These are phyloP conservation scores for Helicoverpa zea DNA, from an alignment of 1,140 invertebrate genomes.

Conservation along the genomic window DNA sequence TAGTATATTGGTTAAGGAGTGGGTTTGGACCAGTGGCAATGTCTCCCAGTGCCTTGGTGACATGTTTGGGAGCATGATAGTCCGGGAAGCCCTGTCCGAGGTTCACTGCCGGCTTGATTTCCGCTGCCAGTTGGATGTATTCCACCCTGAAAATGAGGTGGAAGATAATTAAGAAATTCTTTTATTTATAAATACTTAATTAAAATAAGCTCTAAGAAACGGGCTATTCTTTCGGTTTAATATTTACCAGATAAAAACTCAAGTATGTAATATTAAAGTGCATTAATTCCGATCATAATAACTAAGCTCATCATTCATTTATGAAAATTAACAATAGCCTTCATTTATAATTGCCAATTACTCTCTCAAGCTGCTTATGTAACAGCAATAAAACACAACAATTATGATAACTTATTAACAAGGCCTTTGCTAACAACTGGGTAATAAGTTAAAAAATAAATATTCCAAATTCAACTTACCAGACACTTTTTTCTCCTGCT, in stretches of 20 bases:
- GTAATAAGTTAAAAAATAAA: constrained; percentile 2
- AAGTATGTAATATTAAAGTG: too few species aligned
- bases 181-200: too few species aligned
- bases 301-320: too few species aligned
- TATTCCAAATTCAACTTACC: constrained; percentile 72
- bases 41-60: constrained; percentile 92
- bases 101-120: constrained; percentile 97
- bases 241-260: too few species aligned
- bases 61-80: constrained; percentile 94
- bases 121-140: constrained; percentile 95
- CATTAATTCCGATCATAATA: too few species aligned
- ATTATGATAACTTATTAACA: background rate
- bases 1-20: constrained; percentile 96
- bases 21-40: constrained; percentile 91
- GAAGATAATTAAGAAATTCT: too few species aligned
- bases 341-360: background rate
- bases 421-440: background rate
- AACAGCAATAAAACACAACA: background rate
- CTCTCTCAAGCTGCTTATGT: background rate
- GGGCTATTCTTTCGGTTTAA: too few species aligned
- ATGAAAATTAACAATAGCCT: too few species aligned
- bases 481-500: constrained; percentile 88
- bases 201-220: too few species aligned
- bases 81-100: constrained; percentile 99
- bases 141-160: constrained; percentile 92